Evolutionary conservation across 1,140 invertebrate genomes (phyloP).

Genomic region (Drosophila miranda): DNA sequence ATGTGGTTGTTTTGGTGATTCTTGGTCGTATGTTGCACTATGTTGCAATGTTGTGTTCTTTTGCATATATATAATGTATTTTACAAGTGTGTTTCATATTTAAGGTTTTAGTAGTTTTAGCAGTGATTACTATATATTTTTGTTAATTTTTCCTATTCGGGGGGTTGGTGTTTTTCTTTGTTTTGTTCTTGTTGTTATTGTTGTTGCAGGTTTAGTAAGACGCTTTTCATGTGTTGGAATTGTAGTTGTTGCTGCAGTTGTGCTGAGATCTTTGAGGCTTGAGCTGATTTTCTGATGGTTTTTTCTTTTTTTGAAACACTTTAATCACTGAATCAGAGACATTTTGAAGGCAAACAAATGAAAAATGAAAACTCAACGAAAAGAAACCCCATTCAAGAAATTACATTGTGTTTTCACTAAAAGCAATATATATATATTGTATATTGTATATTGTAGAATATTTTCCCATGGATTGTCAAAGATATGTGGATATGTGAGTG

Average conservation of each 20-base stretch:
- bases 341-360: constrained; percentile 4
- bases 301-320: constrained; percentile 7
- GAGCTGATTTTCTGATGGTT: constrained; percentile 10
- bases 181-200: constrained; percentile 35
- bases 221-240: constrained; percentile 40
- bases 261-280: constrained; percentile 40
- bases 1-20: constrained; percentile 50
- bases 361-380: constrained; percentile 17
- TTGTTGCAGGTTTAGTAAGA: constrained; percentile 52
- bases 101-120: constrained; percentile 45
- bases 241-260: constrained; percentile 29
- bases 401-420: background rate
- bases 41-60: constrained; percentile 33
- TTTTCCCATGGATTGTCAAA: constrained; percentile 44
- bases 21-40: constrained; percentile 66
- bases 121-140: constrained; percentile 6
- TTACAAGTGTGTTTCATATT: constrained; percentile 37
- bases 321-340: constrained; percentile 33
- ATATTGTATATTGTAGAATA: background rate
- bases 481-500: background rate
- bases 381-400: background rate
- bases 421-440: background rate
- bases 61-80: constrained; percentile 16
- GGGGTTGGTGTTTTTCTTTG: constrained; percentile 20
- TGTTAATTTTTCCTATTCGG: constrained; percentile 39